Percentiles rank a stretch among this genome's conserved stretches.
phyloP scores from a whole-genome alignment of 2,888 invertebrate species.

The Pyrgus malvae region DNA sequence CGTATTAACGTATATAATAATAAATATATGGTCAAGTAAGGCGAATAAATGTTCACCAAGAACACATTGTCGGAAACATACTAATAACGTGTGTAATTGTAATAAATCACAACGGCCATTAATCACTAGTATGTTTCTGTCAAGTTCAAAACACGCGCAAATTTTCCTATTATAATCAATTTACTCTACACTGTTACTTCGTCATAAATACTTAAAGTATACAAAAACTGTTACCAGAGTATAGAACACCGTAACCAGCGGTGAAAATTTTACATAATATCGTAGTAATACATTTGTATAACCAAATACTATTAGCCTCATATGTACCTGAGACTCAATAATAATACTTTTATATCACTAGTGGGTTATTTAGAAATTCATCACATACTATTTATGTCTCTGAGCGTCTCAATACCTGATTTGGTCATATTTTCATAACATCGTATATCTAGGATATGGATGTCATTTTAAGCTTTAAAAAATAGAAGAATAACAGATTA shows the following conservation, averaged over 20 bases:
- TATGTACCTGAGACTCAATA: neutral
- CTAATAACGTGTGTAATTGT: too few species aligned
- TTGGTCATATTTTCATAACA: too few species aligned
- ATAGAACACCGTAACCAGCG: constrained; percentile 22
- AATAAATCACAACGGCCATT: too few species aligned
- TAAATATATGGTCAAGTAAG: neutral
- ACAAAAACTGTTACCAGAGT: constrained; percentile 2
- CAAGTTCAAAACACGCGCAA: too few species aligned
- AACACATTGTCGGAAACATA: neutral
- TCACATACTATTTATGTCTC: neutral
- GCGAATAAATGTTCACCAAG: neutral
- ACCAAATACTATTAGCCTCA: neutral
- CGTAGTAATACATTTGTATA: neutral
- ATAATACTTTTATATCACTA: neutral
- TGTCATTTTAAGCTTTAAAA: too few species aligned
- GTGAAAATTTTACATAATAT: neutral
- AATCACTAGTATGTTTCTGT: neutral
- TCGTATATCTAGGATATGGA: too few species aligned
- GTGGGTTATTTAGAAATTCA: neutral
- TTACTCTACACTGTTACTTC: neutral
- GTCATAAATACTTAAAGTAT: neutral
- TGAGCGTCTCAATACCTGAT: too few species aligned
- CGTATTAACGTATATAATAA: constrained; percentile 10
- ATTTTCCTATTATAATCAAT: neutral
- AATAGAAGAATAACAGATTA: too few species aligned